Evolutionary conservation across 2,797 vertebrate genomes (phyloP).

Genomic region (Enteromius trimaculatus): DNA sequence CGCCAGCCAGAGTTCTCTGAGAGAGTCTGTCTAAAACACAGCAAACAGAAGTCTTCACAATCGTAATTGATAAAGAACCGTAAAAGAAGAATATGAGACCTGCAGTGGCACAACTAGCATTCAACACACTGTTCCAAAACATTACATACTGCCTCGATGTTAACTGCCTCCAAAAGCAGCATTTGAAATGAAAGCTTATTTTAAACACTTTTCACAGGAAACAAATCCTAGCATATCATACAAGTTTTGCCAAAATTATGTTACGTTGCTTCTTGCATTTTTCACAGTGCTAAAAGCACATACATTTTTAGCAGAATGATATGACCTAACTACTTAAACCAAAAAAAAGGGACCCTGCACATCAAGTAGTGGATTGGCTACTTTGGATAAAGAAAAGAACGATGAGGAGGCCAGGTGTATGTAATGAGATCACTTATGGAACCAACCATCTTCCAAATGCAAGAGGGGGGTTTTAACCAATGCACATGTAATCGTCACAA

Average conservation of each 20-base stretch:
- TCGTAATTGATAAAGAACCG: conserved; percentile 28
- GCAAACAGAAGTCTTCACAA: conserved; percentile 25
- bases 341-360: too few relatives aligned
- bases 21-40: conserved; percentile 17
- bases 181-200: neutral
- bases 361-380: too few relatives aligned
- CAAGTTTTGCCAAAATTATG: neutral
- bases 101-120: conserved; percentile 13
- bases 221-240: neutral
- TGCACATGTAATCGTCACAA: too few relatives aligned
- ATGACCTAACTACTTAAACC: too few relatives aligned
- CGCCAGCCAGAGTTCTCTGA: conserved; percentile 35
- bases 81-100: conserved; percentile 29
- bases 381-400: too few relatives aligned
- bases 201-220: neutral
- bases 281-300: neutral
- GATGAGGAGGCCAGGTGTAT: too few relatives aligned
- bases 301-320: neutral
- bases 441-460: too few relatives aligned
- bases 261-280: neutral
- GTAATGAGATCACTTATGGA: too few relatives aligned
- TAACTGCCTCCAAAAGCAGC: neutral
- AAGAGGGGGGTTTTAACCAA: too few relatives aligned
- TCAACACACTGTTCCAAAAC: conserved; percentile 14
- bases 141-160: neutral